Evolutionary conservation across 1,140 invertebrate genomes (phyloP).

Genomic region (Drosophila persimilis): DNA sequence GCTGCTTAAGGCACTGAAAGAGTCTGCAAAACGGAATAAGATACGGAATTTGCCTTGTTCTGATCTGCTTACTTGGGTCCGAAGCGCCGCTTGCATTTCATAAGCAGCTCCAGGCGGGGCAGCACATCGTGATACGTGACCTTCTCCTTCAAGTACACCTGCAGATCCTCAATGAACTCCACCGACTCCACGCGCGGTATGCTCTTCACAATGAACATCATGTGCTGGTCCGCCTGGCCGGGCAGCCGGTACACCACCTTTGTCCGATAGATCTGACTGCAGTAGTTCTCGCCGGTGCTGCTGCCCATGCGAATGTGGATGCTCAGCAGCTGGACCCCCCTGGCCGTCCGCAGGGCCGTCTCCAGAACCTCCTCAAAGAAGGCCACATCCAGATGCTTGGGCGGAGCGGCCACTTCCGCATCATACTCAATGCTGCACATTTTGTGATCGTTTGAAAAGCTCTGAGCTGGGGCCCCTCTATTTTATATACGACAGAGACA

Average conservation of each 20-base stretch:
- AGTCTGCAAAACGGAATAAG: slow-evolving; percentile 36
- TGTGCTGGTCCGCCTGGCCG: slow-evolving; percentile 16
- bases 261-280: slow-evolving; percentile 68
- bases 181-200: slow-evolving; percentile 53
- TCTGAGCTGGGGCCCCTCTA: not conserved
- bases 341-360: slow-evolving; percentile 53
- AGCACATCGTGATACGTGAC: slow-evolving; percentile 63
- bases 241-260: slow-evolving; percentile 2
- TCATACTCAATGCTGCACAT: slow-evolving; percentile 70
- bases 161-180: slow-evolving; percentile 65
- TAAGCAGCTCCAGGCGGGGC: slow-evolving; percentile 65
- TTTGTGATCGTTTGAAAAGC: slow-evolving; percentile 48
- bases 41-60: not conserved
- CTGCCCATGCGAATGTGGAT: slow-evolving; percentile 64
- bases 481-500: slow-evolving; percentile 49
- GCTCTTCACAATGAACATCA: slow-evolving; percentile 67
- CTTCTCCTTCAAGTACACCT: slow-evolving; percentile 73
- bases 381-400: slow-evolving; percentile 55
- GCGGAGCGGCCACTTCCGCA: slow-evolving; percentile 47
- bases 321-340: slow-evolving; percentile 21
- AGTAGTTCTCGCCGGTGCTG: slow-evolving; percentile 73
- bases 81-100: slow-evolving; percentile 56
- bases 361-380: slow-evolving; percentile 75
- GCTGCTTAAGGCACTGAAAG: slow-evolving; percentile 62
- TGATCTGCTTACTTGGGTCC: slow-evolving; percentile 61